Conservation (phyloP, 2,113 vertebrate species). For the Brevimyrus niger region DNA sequence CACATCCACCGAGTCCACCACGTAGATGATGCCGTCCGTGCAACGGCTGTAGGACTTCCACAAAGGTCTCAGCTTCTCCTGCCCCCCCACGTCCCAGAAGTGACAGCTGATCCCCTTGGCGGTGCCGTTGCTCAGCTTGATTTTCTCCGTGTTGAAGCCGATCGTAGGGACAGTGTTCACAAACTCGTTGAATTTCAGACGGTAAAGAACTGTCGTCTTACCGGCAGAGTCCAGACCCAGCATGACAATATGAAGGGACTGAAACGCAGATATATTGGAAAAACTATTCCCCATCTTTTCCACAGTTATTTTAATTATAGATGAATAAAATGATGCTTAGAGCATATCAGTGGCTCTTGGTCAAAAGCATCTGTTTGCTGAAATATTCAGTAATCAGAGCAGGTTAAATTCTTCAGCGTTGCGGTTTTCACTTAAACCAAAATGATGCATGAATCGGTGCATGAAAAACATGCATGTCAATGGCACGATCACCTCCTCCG, state of each 20-base stretch:
- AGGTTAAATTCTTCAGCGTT: not conserved
- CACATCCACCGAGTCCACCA: slow-evolving; percentile 95
- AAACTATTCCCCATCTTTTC: slow-evolving; percentile 81
- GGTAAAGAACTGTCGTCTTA: slow-evolving; percentile 90
- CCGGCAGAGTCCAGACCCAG: slow-evolving; percentile 91
- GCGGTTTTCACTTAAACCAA: not conserved
- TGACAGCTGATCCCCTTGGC: slow-evolving; percentile 91
- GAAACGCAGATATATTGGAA: slow-evolving; percentile 83
- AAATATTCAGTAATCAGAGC: not conserved
- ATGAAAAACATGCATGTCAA: not conserved
- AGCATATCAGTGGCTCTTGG: not conserved
- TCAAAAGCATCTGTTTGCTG: not conserved
- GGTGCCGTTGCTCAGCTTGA: slow-evolving; percentile 79
- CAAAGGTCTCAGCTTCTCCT: slow-evolving; percentile 89
- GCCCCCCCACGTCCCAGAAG: slow-evolving; percentile 94
- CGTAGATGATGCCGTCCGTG: slow-evolving; percentile 93
- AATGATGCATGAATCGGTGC: not conserved
- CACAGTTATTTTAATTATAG: not conserved
- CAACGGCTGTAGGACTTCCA: slow-evolving; percentile 96
- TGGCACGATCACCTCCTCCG: not conserved
- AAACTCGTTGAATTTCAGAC: slow-evolving; percentile 93
- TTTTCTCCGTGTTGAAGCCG: slow-evolving; percentile 92
- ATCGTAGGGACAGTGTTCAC: slow-evolving; percentile 97
- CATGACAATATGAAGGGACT: slow-evolving; percentile 94
- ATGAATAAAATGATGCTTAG: not conserved